phyloP scores from a whole-genome alignment of 1,140 invertebrate species.

The Zaprionus gabonicus region DNA sequence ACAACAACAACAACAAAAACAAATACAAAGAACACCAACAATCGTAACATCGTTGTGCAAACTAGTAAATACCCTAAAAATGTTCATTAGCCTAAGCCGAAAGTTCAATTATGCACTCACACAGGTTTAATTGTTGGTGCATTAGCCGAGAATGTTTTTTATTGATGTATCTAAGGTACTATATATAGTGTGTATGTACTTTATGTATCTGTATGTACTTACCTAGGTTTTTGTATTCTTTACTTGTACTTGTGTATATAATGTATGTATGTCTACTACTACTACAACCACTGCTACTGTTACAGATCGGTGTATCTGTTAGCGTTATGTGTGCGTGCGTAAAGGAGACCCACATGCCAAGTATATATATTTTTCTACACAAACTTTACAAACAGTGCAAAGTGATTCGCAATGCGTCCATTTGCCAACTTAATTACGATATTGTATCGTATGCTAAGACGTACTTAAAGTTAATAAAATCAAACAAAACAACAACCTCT shows the following conservation, averaged over 20 bases:
- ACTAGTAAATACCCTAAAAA: conserved; percentile 62
- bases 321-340: not conserved
- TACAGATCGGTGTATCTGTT: conserved; percentile 14
- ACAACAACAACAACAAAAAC: conserved; percentile 24
- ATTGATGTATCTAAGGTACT: conserved; percentile 18
- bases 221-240: conserved; percentile 22
- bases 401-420: conserved; percentile 24
- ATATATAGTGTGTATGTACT: conserved; percentile 14
- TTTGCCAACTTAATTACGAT: conserved; percentile 18
- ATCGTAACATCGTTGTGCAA: conserved; percentile 25
- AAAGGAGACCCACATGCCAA: conserved; percentile 24
- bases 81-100: conserved; percentile 72
- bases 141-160: conserved; percentile 14
- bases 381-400: conserved; percentile 29
- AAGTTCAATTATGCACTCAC: conserved; percentile 51
- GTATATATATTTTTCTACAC: conserved; percentile 56
- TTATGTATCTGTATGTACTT: conserved; percentile 30
- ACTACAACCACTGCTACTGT: conserved; percentile 19
- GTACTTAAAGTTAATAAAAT: conserved; percentile 58
- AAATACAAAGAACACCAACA: conserved; percentile 40
- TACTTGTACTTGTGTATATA: conserved; percentile 6
- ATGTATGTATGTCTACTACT: conserved; percentile 15
- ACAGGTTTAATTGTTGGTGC: conserved; percentile 31
- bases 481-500: conserved; percentile 42
- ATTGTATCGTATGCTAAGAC: conserved; percentile 37